Percentiles rank a stretch among this genome's conserved stretches.
Conservation (phyloP, 2,888 invertebrate genomes). For the Bibio marci region DNA sequence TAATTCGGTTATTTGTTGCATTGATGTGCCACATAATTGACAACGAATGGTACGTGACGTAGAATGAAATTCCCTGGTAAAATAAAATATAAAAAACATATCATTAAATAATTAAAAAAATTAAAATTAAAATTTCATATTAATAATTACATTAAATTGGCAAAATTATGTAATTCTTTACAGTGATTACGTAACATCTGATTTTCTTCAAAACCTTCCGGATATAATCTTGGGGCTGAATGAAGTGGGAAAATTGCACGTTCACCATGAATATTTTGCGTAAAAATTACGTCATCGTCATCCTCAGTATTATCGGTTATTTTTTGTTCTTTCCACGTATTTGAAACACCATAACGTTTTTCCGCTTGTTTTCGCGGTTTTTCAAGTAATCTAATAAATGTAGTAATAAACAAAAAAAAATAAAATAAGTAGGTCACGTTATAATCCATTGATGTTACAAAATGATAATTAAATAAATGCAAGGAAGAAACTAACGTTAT, state of each 20-base stretch:
- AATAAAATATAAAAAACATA: neutral
- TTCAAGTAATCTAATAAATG: conserved; percentile 29
- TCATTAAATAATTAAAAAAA: neutral
- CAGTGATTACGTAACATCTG: conserved; percentile 28
- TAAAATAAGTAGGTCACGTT: no score
- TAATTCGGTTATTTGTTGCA: conserved; percentile 16
- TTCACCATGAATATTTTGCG: conserved; percentile 21
- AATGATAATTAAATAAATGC: conserved; percentile 4
- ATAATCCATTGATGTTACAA: conserved; percentile 4
- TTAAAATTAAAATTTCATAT: conserved; percentile 1
- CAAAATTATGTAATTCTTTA: conserved; percentile 27
- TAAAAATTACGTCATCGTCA: conserved; percentile 21
- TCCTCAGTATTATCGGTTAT: conserved; percentile 10
- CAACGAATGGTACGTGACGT: neutral
- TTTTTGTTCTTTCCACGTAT: conserved; percentile 20
- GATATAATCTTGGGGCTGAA: conserved; percentile 30
- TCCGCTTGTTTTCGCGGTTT: conserved; percentile 28
- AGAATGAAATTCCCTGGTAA: neutral
- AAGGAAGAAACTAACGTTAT: conserved; percentile 23
- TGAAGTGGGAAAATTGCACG: conserved; percentile 33
- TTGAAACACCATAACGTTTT: conserved; percentile 17
- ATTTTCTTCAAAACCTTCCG: conserved; percentile 20
- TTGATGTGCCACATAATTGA: conserved; percentile 2
- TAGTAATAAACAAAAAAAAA: conserved; percentile 8
- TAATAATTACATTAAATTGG: conserved; percentile 27